Evolutionary conservation across 1,140 invertebrate species (phyloP), one percentile per base, ranked within the genome.

Genomic region (Aphelenchoides fujianensis): DNA sequence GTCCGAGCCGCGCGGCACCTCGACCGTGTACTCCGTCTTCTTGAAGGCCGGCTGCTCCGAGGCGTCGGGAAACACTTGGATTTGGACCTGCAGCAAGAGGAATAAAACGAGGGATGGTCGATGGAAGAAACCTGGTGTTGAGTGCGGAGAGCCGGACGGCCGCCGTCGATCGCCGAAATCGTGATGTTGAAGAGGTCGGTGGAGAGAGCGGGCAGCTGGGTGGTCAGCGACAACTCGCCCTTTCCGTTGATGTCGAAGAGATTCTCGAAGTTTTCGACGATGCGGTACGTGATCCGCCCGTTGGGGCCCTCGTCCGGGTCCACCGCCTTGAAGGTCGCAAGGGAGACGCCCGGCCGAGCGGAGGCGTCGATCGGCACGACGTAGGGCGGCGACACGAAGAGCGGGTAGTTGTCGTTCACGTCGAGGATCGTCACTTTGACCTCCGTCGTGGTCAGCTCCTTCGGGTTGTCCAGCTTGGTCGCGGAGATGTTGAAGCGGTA

Each of bases 351-450:
- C 7, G 70, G 28, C 2, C 70, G 72, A 3, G 67, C 69, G 2
- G 70, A 41, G 28, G 54, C 61, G 5, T 70, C 27, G 37, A 82
- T 32, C 16, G 75, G 72, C 62, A 82, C 67, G 0, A 76, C 61
- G 30, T 71, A 61, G 23, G 69, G 52, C 27, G 72, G 63, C 12
- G 73, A 32, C 53, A 74, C 16, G 57, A 82, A 84, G 3, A 41
- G 19, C 3, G 81, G 81, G 61, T 74, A 79, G 53, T 82, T 82
- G 79, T 82, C 81, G 70, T 82, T 82, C 5, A 82, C 82, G 48
- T 82, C 81, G 0, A 84, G 59, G 70, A 82, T 81, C 30, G 70
- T 76, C 0, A 82, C 74, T 3, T 76, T 75, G 12, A 82, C 63
- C 5, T 32, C 7, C 12, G 75, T 37, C 1, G 41, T 34, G 3